A percentile compares a stretch with the other conserved stretches of the same genome.
Evolutionary conservation across 2,797 vertebrate genomes (phyloP).

Genomic region (Onychomys torridus): DNA sequence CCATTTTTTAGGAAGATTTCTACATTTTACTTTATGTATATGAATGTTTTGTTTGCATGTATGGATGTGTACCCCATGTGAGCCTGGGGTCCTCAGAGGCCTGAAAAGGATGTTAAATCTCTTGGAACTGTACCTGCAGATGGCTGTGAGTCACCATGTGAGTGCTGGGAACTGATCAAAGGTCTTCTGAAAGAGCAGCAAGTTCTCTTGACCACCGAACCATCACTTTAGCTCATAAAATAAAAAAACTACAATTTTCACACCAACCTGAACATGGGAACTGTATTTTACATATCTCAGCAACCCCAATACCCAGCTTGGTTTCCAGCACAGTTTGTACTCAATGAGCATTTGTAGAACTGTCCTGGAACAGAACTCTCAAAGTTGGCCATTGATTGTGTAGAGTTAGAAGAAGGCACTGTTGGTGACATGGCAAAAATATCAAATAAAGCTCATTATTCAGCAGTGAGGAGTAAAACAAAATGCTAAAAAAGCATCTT

Average conservation of each 20-base stretch:
- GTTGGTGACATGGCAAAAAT: neutral
- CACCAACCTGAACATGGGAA: neutral
- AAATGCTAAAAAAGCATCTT: neutral
- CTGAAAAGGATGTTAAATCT: neutral
- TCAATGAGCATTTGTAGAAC: neutral
- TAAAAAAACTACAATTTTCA: neutral
- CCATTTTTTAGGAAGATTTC: constrained; percentile 23
- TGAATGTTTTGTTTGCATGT: neutral
- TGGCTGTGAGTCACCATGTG: neutral
- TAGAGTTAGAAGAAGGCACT: neutral
- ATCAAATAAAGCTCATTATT: neutral
- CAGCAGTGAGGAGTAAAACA: neutral
- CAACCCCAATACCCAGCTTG: neutral
- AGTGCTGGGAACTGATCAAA: neutral
- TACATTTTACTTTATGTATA: neutral
- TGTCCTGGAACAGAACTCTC: constrained; percentile 1
- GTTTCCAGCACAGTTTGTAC: neutral
- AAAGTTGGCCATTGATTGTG: neutral
- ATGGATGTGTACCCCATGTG: neutral
- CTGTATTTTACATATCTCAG: neutral
- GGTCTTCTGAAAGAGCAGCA: neutral
- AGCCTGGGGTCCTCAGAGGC: neutral
- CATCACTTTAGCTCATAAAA: neutral
- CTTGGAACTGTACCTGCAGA: neutral
- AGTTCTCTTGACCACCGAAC: neutral